A percentile compares a stretch with the other conserved stretches of the same genome.
Evolutionary conservation across 2,797 vertebrate genomes (phyloP).

Genomic region (Harpagifer antarcticus): DNA sequence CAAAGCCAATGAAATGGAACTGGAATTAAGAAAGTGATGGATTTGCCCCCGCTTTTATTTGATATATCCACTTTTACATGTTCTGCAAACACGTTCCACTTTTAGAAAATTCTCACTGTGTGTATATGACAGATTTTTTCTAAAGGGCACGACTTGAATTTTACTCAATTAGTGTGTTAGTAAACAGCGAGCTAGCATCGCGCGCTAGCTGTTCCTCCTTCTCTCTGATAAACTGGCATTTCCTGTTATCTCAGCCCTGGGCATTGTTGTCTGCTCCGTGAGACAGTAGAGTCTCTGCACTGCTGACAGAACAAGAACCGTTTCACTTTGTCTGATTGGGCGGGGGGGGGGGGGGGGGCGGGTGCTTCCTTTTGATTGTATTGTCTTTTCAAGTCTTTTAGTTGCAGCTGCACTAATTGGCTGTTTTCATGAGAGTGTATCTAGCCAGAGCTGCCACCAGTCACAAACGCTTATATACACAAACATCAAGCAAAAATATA

Average conservation of each 20-base stretch:
- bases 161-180: constrained; percentile 50
- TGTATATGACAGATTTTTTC: constrained; percentile 35
- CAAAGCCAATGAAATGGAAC: constrained; percentile 80
- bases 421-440: constrained; percentile 54
- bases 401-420: constrained; percentile 71
- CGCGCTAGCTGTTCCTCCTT: constrained; percentile 52
- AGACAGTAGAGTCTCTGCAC: constrained; percentile 65
- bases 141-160: constrained; percentile 35
- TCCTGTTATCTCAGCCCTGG: constrained; percentile 83
- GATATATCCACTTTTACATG: constrained; percentile 57
- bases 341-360: constrained; percentile 1
- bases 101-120: constrained; percentile 5
- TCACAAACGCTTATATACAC: constrained; percentile 4
- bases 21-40: constrained; percentile 77
- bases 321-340: constrained; percentile 71
- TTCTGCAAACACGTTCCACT: constrained; percentile 54
- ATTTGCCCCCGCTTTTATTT: constrained; percentile 68
- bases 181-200: constrained; percentile 61
- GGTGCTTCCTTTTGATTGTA: constrained; percentile 61
- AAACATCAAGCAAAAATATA: constrained; percentile 9
- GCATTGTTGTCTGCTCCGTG: constrained; percentile 79
- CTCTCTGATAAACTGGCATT: constrained; percentile 83
- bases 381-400: constrained; percentile 66
- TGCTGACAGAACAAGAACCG: constrained; percentile 74
- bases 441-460: constrained; percentile 49